Base-by-base conservation (phyloP, 2,113 vertebrate species). In the Siniperca knerii region DNA sequence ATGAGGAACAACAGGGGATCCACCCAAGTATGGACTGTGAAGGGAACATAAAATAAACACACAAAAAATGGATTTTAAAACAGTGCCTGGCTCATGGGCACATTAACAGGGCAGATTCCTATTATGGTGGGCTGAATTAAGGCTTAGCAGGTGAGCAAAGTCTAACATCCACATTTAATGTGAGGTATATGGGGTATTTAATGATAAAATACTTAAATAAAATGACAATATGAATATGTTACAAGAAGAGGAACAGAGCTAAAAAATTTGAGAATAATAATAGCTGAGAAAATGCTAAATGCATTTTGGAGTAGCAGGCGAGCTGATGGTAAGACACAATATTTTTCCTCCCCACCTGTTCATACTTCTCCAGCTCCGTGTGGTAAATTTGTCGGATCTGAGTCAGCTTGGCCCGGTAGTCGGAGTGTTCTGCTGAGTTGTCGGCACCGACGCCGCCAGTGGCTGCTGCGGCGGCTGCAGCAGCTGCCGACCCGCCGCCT, bases 331-430 rank as follows among this genome's bases (percentile, higher is more conserved):
- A 42, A 25, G 12, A 74, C 55, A 62, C 25, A 58, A 55, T 42
- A 25, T 55, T 44, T 7, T 42, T 82, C 54, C 16, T 65, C 62
- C 89, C 73, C 89, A 99, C 98, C 98, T 99, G 98, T 87, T 99
- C 98, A 6, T 99, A 99, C 91, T 99, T 99, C 96, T 99, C 98
- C 97, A 99, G 95, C 96, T 99, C 98, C 0, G 98, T 99, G 95
- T 99, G 98, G 95, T 99, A 99, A 94, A 99, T 99, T 92, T 98
- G 97, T 54, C 98, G 95, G 93, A 99, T 99, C 95, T 99, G 98
- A 16, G 98, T 96, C 66, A 99, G 96, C 84, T 99, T 99, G 92
- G 98, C 98, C 93, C 98, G 96, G 95, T 99, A 99, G 87, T 99
- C 98, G 0, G 98, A 99, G 92, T 99, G 98, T 77, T 99, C 98